Evolutionary conservation across 2,888 invertebrate species (phyloP), one percentile per base, ranked within the genome.

Genomic region (Gandaritis pyraliata): DNA sequence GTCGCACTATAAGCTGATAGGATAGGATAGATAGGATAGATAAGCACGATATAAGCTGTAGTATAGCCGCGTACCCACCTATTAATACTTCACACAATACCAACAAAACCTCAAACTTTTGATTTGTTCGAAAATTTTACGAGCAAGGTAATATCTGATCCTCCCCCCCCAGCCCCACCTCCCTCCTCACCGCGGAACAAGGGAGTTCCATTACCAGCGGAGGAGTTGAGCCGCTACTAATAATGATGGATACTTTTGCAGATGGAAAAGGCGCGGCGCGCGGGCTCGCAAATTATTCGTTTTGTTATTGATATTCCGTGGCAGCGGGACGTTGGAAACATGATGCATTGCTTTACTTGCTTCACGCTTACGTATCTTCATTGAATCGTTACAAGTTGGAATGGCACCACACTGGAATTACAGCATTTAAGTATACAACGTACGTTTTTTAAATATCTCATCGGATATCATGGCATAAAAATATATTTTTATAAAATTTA

Each of bases 241-340:
- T 57, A 61, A 49, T 53, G 61, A 61, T 53, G 52, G 53, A 61
- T 57, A 53, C 52, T 30, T 57, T 33, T 36, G 43, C 23, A 33
- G 46, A 57, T 56, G 33, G 16, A 41, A 41, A 23, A 38, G 41
- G 51, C 18, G 38, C 12, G 49, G 16, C 5, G 30, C 8, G 48
- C 8, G 30, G 4, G 18, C 16, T 45, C 43, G 10, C 16, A 30
- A 13, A 48, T 33, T n/a, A 29, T 18, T 48, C 15, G 23, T 48
- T 48, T 48, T 12, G 47, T 11, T 33, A 30, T 33, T 15, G 48
- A 48, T 47, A 10, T 47, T 47, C 29, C 13, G n/a, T 12, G 23
- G 23, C 12, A 46, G 23, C 12, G 23, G n/a, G 23, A 29, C 29
- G 13, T 13, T n/a, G 8, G 29, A 16, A 41, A 41, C 3, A 43